phyloP scores from a whole-genome alignment of 2,113 vertebrate genomes.

The Brevimyrus niger region DNA sequence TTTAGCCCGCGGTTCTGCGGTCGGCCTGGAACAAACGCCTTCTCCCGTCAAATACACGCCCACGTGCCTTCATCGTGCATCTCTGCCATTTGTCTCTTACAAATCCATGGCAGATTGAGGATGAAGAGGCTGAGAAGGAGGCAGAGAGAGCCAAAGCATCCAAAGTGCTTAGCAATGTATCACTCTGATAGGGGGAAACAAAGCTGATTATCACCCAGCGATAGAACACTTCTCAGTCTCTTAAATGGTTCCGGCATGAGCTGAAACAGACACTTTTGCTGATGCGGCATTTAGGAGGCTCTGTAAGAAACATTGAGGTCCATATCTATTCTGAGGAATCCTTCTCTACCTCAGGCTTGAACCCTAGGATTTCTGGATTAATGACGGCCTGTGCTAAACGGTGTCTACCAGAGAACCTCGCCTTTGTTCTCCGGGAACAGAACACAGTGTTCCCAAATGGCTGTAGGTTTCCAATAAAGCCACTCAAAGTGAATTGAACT shows the following conservation, averaged over 20 bases:
- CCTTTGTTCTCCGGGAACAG: not conserved
- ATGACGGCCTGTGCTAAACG: not conserved
- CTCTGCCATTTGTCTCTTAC: not conserved
- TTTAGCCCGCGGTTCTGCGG: not conserved
- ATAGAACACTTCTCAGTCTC: not conserved
- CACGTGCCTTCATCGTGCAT: not conserved
- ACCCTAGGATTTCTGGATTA: not conserved
- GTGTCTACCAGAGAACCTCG: not conserved
- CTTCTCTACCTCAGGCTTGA: not conserved
- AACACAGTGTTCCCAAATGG: not conserved
- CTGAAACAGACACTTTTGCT: not conserved
- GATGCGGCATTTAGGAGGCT: not conserved
- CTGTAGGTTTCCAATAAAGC: not conserved
- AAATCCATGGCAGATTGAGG: not conserved
- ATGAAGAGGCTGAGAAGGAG: not conserved
- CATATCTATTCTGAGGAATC: not conserved
- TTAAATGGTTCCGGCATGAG: not conserved
- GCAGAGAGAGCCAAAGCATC: not conserved
- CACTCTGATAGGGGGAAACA: not conserved
- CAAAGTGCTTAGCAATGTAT: not conserved
- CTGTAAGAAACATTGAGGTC: not conserved
- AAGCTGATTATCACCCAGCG: not conserved
- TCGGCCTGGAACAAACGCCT: not conserved
- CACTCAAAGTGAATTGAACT: not conserved
- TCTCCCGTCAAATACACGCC: not conserved